Percentiles rank a stretch among this genome's conserved stretches.
phyloP scores from a whole-genome alignment of 1,140 invertebrate species.

The Sitophilus oryzae region DNA sequence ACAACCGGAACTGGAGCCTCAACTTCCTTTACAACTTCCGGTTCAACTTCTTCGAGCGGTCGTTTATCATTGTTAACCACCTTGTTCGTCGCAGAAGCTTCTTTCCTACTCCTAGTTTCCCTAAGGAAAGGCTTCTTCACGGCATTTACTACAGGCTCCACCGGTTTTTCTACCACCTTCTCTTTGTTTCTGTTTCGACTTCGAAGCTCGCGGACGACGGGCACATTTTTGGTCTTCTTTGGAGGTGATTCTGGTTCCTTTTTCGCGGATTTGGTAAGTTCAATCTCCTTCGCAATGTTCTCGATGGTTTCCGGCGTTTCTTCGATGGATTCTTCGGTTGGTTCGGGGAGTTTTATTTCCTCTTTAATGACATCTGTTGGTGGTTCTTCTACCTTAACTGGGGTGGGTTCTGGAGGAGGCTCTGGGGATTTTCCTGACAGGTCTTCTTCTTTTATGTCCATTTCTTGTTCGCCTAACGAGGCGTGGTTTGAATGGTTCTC shows the following conservation, averaged over 20 bases:
- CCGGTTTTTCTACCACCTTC: neutral
- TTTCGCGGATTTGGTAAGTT: constrained; percentile 7
- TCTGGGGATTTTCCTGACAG: too few relatives aligned
- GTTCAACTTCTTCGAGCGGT: neutral
- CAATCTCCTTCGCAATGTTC: constrained; percentile 19
- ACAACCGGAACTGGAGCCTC: neutral
- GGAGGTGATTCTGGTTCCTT: neutral
- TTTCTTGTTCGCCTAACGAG: neutral
- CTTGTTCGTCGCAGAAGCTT: constrained; percentile 37
- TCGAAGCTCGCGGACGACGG: constrained; percentile 8
- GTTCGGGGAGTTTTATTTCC: neutral
- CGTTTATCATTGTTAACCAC: constrained; percentile 7
- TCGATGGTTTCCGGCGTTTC: constrained; percentile 12
- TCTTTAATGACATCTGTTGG: too few relatives aligned
- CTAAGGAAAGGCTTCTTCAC: neutral
- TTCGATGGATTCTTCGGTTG: neutral
- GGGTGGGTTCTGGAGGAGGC: too few relatives aligned
- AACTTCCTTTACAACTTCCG: constrained; percentile 1
- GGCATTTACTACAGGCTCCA: neutral
- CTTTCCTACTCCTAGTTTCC: constrained; percentile 11
- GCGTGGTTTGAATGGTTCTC: neutral
- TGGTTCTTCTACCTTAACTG: too few relatives aligned
- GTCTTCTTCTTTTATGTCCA: too few relatives aligned
- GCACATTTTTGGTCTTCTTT: neutral
- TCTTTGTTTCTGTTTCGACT: constrained; percentile 8